These are phyloP conservation scores for Actinernus sp. DNA, from an alignment of 92 coral and sea anemone species.

Conservation along the genomic window DNA sequence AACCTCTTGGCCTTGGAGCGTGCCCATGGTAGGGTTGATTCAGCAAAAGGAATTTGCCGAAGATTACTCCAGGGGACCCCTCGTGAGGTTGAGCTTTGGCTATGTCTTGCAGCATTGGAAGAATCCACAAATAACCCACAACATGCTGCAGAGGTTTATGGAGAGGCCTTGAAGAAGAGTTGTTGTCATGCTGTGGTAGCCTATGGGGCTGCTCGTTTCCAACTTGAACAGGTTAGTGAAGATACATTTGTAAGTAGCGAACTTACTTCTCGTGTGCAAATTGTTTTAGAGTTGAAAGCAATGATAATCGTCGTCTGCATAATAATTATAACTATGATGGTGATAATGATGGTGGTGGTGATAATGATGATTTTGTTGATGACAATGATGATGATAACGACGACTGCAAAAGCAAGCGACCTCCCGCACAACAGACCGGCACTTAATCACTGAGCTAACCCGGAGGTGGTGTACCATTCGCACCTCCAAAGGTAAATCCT, in stretches of 20 bases:
- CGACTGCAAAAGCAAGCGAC: constrained; percentile 1
- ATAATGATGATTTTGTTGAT: background rate
- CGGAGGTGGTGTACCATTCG: no score
- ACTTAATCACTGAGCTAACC: no score
- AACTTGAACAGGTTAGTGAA: constrained; percentile 81
- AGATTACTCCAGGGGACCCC: constrained; percentile 78
- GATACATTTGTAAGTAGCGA: background rate
- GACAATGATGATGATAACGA: background rate
- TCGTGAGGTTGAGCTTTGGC: constrained; percentile 76
- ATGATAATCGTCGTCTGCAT: no score
- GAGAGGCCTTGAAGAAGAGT: constrained; percentile 73
- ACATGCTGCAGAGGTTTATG: constrained; percentile 52
- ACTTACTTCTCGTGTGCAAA: no score
- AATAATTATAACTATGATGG: background rate
- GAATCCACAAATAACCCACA: constrained; percentile 47
- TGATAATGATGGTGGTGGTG: background rate
- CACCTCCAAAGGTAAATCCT: no score
- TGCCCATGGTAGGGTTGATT: constrained; percentile 77
- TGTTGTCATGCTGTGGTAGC: constrained; percentile 72
- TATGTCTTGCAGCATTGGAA: constrained; percentile 82
- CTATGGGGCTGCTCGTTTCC: constrained; percentile 79
- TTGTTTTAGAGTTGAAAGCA: no score
- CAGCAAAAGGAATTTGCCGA: constrained; percentile 92
- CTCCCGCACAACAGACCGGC: no score
- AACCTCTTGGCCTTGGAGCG: constrained; percentile 92